Evolutionary conservation across 1,140 invertebrate genomes (phyloP), one percentile per base, ranked within the genome.

Genomic region (Monomorium pharaonis): DNA sequence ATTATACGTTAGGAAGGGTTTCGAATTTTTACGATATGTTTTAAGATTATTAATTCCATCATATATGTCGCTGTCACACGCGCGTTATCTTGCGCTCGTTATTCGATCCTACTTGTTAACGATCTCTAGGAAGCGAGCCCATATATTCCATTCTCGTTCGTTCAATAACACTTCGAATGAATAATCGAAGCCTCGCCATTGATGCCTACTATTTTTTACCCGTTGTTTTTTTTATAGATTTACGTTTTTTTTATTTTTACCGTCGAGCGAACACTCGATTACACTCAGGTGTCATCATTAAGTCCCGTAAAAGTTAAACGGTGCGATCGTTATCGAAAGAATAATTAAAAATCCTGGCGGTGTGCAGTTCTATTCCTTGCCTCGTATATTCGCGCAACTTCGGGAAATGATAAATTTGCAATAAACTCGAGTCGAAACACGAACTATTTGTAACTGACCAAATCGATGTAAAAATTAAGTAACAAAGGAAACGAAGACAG

Each of bases 201-300:
- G 54, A 83, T 72, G 21, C 12, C 30, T 16, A 72, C 78, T 83
- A 83, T 83, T 83, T 83, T 83, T 74, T 81, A 42, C 9, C 10
- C 33, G 18, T 5, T 58, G 21, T 18, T 58, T 74, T 81, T 77
- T 74, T 83, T 58, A 72, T 72, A 62, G 67, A 14, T 24, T 27
- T 58, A 58, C 24, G 51, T 58, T 72, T 81, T 27, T 81, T 83
- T 83, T 37, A 74, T 83, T 83, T 83, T 83, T 83, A 72, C 72
- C 44, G 24, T 16, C 24, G 24, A 72, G 37, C 37, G 21, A 70
- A 58, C 44, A 30, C 56, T 51, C 24, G 18, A 49, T 44, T 80
- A 54, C 47, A 16, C 27, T 21, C 51, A 72, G 14, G 21, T 33
- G 12, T 47, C 60, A 78, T 78, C 60, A 51, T 65, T 49, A 63